Base-by-base conservation (phyloP, 2,888 invertebrate genomes). In the Zaprionus bogoriensis region DNA sequence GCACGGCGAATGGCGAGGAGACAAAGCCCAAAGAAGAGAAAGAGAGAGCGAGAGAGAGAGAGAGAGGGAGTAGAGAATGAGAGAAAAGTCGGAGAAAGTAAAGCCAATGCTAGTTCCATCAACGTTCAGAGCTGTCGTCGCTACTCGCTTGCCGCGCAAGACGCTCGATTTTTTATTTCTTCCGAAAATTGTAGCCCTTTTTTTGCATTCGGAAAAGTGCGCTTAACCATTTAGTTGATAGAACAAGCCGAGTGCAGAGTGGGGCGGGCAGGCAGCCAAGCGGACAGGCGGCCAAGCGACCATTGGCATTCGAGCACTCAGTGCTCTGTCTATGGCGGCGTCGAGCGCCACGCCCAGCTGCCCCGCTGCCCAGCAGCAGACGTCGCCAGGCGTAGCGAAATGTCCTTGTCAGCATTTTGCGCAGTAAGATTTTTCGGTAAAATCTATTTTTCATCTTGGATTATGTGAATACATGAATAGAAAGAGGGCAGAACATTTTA, bases 221-320 rank as follows among this genome's bases (percentile, higher is more conserved):
- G 85, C 79, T 81, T 81, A 81, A 84, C 82, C 80, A 81, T 81
- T 81, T 81, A 81, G 85, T 79, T 84, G 80, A 84, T 81, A 85
- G 81, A 78, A 81, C 79, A 81, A 67, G 68, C 79, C 79, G 63
- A 67, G 61, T 71, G 70, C n/a, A n/a, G n/a, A n/a, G n/a, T n/a
- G n/a, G n/a, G n/a, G n/a, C n/a, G n/a, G 7, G 14, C 14, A 7
- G 32, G 14, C 32, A n/a, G 14, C 32, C 7, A 3, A 27, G 27
- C 10, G 32, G 7, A 32, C 14, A 7, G 32, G 14, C 32, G 28
- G 14, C 32, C 7, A 3, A 27, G 27, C 10, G 32, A n/a, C n/a
- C n/a, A n/a, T n/a, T 14, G 55, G 55, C 61, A 63, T 51, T 57
- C 61, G 59, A 41, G 32, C 50, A 63, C 59, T 63, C 66, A 52